Conservation (phyloP, 2,888 invertebrate species). For the Coleophora deauratella region DNA sequence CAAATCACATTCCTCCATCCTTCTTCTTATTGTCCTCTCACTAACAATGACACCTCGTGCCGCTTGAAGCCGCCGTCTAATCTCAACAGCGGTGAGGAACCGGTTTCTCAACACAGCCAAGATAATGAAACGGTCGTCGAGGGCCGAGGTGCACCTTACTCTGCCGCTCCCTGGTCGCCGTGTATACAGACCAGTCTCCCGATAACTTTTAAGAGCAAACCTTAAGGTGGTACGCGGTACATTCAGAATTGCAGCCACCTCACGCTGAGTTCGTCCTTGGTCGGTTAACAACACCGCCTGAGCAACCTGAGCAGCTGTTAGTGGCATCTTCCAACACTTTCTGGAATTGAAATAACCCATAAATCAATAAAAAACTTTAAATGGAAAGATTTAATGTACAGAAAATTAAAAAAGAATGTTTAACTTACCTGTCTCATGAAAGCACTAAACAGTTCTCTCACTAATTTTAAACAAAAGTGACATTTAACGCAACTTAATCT, state of each 20-base stretch:
- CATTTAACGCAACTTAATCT: background rate
- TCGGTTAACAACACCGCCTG: background rate
- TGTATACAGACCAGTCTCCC: background rate
- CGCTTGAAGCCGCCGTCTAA: background rate
- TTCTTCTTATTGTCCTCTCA: background rate
- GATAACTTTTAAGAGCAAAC: background rate
- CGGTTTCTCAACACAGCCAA: background rate
- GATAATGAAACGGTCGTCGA: background rate
- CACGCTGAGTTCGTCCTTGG: background rate
- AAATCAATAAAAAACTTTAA: background rate
- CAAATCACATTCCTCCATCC: background rate
- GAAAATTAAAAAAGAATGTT: no score
- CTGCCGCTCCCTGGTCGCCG: background rate
- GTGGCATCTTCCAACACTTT: background rate
- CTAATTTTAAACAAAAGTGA: no score
- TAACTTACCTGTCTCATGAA: no score
- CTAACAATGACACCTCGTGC: background rate
- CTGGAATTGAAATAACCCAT: background rate
- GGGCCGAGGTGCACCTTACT: background rate
- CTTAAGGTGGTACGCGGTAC: background rate
- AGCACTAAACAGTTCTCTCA: no score
- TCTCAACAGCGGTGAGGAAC: constrained; percentile 2
- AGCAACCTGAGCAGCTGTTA: background rate
- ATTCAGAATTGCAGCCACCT: background rate
- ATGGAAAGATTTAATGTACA: no score